phyloP scores from a whole-genome alignment of 2,113 vertebrate species.

The Crotalus tigris region DNA sequence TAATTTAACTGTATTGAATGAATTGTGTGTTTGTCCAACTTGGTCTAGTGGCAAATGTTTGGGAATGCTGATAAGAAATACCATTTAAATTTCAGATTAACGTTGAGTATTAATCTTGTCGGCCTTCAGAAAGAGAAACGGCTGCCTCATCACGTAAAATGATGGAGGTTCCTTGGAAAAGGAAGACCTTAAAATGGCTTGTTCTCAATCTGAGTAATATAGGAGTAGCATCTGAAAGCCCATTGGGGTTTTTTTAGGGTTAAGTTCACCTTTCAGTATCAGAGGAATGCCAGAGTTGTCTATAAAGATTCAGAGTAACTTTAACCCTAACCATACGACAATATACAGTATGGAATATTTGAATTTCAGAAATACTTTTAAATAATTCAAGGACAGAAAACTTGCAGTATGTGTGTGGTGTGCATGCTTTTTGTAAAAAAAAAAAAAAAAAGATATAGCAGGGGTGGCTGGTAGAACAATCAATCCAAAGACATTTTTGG shows the following conservation, averaged over 20 bases:
- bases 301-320: neutral
- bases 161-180: neutral
- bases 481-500: neutral
- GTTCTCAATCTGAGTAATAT: neutral
- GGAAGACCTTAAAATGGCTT: neutral
- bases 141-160: neutral
- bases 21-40: neutral
- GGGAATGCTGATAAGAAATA: neutral
- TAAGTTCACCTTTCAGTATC: neutral
- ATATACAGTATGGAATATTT: neutral
- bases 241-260: neutral
- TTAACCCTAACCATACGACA: neutral
- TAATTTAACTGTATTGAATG: neutral
- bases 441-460: neutral
- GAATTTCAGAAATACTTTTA: neutral
- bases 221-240: too few species aligned
- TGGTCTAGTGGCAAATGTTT: neutral
- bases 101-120: neutral
- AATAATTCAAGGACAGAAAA: neutral
- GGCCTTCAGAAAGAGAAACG: neutral
- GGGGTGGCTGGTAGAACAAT: neutral
- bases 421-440: neutral
- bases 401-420: neutral
- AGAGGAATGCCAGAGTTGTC: neutral
- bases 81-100: neutral